Evolutionary conservation across 1,140 invertebrate genomes (phyloP).

Genomic region (Schlechtendalia chinensis): DNA sequence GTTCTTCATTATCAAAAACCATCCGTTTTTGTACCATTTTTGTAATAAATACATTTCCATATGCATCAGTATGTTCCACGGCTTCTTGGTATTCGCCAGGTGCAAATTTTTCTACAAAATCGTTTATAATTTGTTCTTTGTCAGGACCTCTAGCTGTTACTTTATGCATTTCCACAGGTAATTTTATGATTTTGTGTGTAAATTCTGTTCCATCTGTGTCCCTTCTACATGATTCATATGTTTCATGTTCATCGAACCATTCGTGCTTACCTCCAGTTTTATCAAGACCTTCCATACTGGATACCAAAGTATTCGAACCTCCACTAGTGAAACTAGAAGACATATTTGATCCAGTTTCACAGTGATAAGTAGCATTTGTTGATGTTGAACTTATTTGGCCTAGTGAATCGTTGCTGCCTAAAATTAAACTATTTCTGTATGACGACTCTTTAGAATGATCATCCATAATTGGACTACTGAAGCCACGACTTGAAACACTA

Average conservation of each 20-base stretch:
- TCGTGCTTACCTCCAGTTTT: slow-evolving; percentile 55
- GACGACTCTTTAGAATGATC: slow-evolving; percentile 21
- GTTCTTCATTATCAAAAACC: slow-evolving; percentile 56
- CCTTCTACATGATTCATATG: slow-evolving; percentile 54
- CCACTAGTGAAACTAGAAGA: slow-evolving; percentile 77
- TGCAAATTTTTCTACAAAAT: slow-evolving; percentile 60
- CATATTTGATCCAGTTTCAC: slow-evolving; percentile 77
- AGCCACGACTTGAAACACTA: slow-evolving; percentile 35
- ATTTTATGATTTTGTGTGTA: slow-evolving; percentile 58
- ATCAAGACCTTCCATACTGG: slow-evolving; percentile 68
- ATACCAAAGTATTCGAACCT: slow-evolving; percentile 72
- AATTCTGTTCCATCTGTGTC: slow-evolving; percentile 55
- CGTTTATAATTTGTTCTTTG: slow-evolving; percentile 58
- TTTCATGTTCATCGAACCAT: slow-evolving; percentile 58
- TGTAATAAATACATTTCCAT: slow-evolving; percentile 60
- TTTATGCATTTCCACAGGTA: slow-evolving; percentile 60
- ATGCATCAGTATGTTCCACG: slow-evolving; percentile 58
- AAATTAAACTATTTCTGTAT: slow-evolving; percentile 56
- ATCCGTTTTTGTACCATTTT: slow-evolving; percentile 59
- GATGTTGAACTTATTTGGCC: slow-evolving; percentile 73
- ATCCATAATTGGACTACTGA: slow-evolving; percentile 31
- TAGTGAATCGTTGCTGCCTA: slow-evolving; percentile 68
- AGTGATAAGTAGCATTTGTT: slow-evolving; percentile 78
- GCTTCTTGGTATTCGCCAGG: slow-evolving; percentile 60
- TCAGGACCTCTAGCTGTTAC: slow-evolving; percentile 62